Evolutionary conservation across 2,888 invertebrate species (phyloP).

Genomic region (Lamellibrachia satsuma): DNA sequence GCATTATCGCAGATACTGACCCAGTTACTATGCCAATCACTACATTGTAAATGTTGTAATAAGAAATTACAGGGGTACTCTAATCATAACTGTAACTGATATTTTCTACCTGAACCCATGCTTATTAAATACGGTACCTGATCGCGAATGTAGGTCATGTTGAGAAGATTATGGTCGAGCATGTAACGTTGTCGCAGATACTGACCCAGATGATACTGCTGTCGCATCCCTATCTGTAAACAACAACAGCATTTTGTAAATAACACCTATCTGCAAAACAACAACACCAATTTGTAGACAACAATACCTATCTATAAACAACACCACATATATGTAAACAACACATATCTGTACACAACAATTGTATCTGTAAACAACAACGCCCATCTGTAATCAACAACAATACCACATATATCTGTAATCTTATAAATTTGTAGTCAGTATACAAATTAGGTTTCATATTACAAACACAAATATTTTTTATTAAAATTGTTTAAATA

Average conservation of each 20-base stretch:
- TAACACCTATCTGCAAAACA: neutral
- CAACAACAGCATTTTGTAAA: neutral
- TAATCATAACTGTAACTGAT: neutral
- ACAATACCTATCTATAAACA: neutral
- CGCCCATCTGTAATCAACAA: neutral
- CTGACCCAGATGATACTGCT: conserved; percentile 38
- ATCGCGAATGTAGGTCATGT: neutral
- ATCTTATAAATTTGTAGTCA: too few relatives aligned
- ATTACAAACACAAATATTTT: too few relatives aligned
- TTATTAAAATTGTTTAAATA: too few relatives aligned
- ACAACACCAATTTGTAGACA: neutral
- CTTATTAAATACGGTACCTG: neutral
- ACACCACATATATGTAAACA: neutral
- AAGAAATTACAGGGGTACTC: neutral
- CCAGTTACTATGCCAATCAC: neutral
- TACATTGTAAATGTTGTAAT: neutral
- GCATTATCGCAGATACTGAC: too few relatives aligned
- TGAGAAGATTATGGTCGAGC: neutral
- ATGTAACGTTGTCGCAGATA: conserved; percentile 36
- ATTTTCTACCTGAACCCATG: neutral
- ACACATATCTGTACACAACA: neutral
- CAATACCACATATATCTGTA: too few relatives aligned
- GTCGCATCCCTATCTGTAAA: conserved; percentile 37
- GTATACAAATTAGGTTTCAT: too few relatives aligned
- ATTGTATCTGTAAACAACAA: neutral